Conservation (phyloP, 2,113 vertebrate species). For the Chaetura pelagica region DNA sequence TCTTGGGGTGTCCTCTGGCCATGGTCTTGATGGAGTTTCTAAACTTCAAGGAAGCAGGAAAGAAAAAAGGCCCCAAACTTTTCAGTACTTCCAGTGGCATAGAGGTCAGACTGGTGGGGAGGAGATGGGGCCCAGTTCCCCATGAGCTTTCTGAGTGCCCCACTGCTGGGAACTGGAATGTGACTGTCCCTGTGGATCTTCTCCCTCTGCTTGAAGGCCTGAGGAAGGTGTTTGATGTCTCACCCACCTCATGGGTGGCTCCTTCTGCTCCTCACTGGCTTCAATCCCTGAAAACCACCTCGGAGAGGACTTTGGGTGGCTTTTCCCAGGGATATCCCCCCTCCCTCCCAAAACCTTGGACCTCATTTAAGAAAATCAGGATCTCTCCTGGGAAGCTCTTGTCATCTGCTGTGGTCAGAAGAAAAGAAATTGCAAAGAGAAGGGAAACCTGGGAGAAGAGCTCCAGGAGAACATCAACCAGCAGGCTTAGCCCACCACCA, state of each 20-base stretch:
- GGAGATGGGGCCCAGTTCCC: background rate
- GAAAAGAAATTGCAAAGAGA: background rate
- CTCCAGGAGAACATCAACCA: background rate
- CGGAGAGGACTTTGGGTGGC: rapidly evolving
- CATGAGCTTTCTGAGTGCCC: too few relatives aligned
- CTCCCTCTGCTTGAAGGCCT: background rate
- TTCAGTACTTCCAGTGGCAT: background rate
- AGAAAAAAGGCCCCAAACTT: rapidly evolving
- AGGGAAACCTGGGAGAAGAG: background rate
- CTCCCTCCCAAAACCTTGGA: background rate
- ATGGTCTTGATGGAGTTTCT: background rate
- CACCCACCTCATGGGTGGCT: rapidly evolving
- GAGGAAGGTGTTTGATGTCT: too few relatives aligned
- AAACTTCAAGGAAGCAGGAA: background rate
- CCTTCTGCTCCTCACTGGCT: background rate
- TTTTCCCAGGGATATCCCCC: background rate
- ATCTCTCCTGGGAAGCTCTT: background rate
- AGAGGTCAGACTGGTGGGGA: background rate
- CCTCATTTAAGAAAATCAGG: background rate
- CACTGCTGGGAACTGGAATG: background rate
- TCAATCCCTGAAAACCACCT: background rate
- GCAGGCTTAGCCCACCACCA: background rate
- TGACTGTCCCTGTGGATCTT: too few relatives aligned
- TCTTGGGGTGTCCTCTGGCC: too few relatives aligned
- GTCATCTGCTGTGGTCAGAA: background rate